Conservation (phyloP, 2,797 vertebrate species). For the Sandelia bainsii region DNA sequence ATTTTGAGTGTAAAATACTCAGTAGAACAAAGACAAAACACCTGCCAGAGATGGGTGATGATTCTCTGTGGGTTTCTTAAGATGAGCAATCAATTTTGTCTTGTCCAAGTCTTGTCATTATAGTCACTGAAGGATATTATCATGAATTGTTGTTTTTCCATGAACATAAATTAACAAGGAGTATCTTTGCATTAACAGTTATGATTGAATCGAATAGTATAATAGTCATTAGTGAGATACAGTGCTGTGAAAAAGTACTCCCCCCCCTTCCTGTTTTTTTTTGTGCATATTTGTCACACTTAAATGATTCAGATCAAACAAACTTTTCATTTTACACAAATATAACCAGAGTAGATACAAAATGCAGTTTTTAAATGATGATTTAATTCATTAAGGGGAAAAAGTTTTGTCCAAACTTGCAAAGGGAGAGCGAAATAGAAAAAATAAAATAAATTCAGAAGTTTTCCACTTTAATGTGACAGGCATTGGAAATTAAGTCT, state of each 20-base stretch:
- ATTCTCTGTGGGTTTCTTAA: no score
- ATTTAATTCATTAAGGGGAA: no score
- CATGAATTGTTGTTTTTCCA: background rate
- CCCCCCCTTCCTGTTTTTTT: no score
- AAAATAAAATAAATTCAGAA: background rate
- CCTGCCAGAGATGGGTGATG: no score
- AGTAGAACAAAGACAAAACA: background rate
- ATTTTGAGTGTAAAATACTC: background rate
- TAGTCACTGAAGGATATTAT: background rate
- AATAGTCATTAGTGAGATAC: background rate
- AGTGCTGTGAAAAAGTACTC: no score
- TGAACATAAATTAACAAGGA: background rate
- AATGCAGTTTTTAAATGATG: no score
- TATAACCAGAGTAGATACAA: no score
- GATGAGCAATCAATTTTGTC: no score
- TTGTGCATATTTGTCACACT: no score
- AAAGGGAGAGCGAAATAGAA: background rate
- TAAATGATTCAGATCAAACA: no score
- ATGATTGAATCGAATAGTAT: background rate
- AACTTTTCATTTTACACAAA: no score
- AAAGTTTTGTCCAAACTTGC: background rate
- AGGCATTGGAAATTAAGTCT: conserved; percentile 35
- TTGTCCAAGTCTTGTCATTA: background rate
- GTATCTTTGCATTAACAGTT: background rate
- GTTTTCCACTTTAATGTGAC: background rate